Evolutionary conservation across 1,140 invertebrate genomes (phyloP).

Genomic region (Drosophila quadrilineata): DNA sequence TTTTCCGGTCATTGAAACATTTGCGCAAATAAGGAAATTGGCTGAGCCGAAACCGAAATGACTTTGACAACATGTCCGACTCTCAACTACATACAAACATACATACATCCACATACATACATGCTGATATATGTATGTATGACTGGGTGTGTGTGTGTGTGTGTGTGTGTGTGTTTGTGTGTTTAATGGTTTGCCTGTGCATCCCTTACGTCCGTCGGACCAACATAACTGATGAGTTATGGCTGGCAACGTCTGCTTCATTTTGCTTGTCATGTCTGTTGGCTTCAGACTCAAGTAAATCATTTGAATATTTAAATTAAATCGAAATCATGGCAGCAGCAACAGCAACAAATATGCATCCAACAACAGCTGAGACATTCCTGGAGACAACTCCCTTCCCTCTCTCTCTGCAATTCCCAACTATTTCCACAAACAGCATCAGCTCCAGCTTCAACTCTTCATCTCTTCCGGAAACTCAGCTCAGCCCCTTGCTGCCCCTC

Average conservation of each 20-base stretch:
- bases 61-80: constrained; percentile 49
- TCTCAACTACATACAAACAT: not conserved
- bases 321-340: constrained; percentile 50
- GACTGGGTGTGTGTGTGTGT: not conserved
- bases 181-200: constrained; percentile 23
- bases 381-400: too few relatives aligned
- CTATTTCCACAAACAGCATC: not conserved
- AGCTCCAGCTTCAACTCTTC: not conserved
- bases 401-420: too few relatives aligned
- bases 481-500: constrained; percentile 2
- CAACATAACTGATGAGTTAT: constrained; percentile 53
- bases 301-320: constrained; percentile 77
- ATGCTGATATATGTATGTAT: not conserved
- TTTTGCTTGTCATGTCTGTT: constrained; percentile 35
- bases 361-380: not conserved
- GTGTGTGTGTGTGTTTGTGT: constrained; percentile 1
- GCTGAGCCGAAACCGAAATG: constrained; percentile 50
- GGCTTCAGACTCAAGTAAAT: constrained; percentile 61
- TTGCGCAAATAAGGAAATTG: constrained; percentile 73
- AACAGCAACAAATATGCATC: constrained; percentile 24
- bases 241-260: constrained; percentile 48
- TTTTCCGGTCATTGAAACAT: constrained; percentile 76
- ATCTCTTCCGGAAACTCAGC: not conserved
- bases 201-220: constrained; percentile 6
- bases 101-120: not conserved